These are phyloP conservation scores for Paratrypauchen microcephalus DNA, from an alignment of 2,797 vertebrate genomes.

Conservation along the genomic window DNA sequence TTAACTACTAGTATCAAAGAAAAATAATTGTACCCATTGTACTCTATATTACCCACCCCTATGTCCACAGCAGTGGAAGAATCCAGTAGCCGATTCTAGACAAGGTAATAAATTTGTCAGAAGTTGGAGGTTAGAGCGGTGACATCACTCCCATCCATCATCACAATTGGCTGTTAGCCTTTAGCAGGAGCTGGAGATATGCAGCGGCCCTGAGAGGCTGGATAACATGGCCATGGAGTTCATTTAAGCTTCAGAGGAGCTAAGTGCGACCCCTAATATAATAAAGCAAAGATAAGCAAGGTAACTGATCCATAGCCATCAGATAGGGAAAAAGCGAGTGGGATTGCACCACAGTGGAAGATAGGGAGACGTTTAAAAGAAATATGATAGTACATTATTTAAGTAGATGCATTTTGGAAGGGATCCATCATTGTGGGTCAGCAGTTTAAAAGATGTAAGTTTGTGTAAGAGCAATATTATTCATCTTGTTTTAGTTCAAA, in stretches of 20 bases:
- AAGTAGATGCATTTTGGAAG: constrained; percentile 20
- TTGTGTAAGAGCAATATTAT: background rate
- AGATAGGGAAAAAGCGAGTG: constrained; percentile 29
- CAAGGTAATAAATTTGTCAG: constrained; percentile 29
- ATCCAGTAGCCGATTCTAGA: background rate
- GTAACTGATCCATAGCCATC: constrained; percentile 40
- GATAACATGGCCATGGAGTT: constrained; percentile 45
- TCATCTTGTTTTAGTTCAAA: background rate
- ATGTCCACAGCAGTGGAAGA: background rate
- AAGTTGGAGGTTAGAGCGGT: constrained; percentile 17
- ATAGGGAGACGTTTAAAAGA: constrained; percentile 9
- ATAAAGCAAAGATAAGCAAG: constrained; percentile 50
- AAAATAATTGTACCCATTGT: no score
- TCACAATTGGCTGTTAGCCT: constrained; percentile 33
- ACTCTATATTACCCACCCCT: no score
- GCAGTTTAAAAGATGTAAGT: background rate
- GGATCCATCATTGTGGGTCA: constrained; percentile 8
- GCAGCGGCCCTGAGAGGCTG: constrained; percentile 28
- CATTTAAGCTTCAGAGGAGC: constrained; percentile 53
- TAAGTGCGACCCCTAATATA: constrained; percentile 48
- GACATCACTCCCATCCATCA: constrained; percentile 40
- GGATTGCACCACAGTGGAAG: constrained; percentile 17
- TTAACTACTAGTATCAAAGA: no score
- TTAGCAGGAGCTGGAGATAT: constrained; percentile 28
- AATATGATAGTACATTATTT: background rate